Conservation (phyloP, 2,888 invertebrate species). For the Epistrophe eligans region DNA sequence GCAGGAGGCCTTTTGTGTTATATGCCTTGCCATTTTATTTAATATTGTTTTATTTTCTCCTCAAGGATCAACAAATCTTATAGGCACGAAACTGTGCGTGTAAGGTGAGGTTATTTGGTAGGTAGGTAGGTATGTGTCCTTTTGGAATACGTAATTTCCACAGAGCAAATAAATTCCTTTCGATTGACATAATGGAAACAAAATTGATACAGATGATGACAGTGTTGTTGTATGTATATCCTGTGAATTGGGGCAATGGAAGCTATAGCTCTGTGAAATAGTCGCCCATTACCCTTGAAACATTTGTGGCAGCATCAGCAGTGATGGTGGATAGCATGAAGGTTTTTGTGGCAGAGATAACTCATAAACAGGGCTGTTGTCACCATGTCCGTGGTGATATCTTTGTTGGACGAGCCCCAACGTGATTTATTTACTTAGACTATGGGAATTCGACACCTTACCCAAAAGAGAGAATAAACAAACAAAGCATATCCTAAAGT, state of each 20-base stretch:
- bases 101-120: neutral
- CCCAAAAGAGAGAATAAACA: conserved; percentile 51
- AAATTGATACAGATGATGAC: conserved; percentile 67
- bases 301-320: neutral
- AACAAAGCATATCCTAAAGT: conserved; percentile 31
- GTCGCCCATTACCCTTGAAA: conserved; percentile 36
- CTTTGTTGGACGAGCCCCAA: conserved; percentile 38
- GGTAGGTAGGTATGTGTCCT: conserved; percentile 14
- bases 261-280: neutral
- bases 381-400: neutral
- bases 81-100: conserved; percentile 3
- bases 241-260: neutral
- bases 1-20: neutral
- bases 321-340: neutral
- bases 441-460: conserved; percentile 49
- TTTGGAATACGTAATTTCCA: conserved; percentile 49
- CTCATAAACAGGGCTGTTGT: conserved; percentile 30
- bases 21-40: conserved; percentile 19
- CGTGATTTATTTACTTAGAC: conserved; percentile 69
- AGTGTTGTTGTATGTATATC: neutral
- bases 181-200: conserved; percentile 63
- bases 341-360: conserved; percentile 4
- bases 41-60: conserved; percentile 38
- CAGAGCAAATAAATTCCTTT: conserved; percentile 62
- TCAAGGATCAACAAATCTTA: conserved; percentile 42